Base-by-base conservation (phyloP, 2,888 invertebrate genomes). In the Polymixis lichenea region DNA sequence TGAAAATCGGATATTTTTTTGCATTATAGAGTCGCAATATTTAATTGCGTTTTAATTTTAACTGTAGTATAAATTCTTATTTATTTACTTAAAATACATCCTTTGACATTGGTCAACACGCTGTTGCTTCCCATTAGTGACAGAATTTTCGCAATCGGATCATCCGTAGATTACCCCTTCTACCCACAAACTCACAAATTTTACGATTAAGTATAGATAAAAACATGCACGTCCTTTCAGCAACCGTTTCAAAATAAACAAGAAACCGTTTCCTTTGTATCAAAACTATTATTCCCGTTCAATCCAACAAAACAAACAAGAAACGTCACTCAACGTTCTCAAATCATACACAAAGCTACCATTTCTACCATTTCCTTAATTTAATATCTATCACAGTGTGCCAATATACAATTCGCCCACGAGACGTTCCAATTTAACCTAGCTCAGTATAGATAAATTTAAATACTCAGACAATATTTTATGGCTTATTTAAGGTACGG, bases 401-500 rank as follows among this genome's bases (percentile, higher is more conserved):
- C 78, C 86, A 85, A 78, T 81, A 75, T 75, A 61, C 76, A 72
- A 78, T 77, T 76, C 62, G 69, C 64, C 71, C 66, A 76, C 71
- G 67, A 84, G 75, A 88, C 85, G 86, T 88, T 86, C 89, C 88
- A 89, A 90, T 90, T 91, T 90, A 92, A 91, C 92, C 91, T 90
- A 88, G 81, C 83, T 80, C 83, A 89, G 80, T 89, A 91, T 89
- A 94, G 95, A 95, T 96, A 95, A 95, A 95, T 96, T 95, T 95
- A 95, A 95, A 95, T 95, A 95, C 93, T 88, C 93, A 92, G 94
- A 95, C 95, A 95, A 95, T 96, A 96, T 96, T 96, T 96, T 95
- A 96, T 95, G 91, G 93, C 93, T 95, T 96, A 96, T 96, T 95
- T 95, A 95, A 95, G 95, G 92, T 93, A 93, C 94, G 93, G 94